A percentile compares a stretch with the other conserved stretches of the same genome.
Evolutionary conservation across 1,140 invertebrate genomes (phyloP).

Genomic region (Eupristina koningsbergeri): DNA sequence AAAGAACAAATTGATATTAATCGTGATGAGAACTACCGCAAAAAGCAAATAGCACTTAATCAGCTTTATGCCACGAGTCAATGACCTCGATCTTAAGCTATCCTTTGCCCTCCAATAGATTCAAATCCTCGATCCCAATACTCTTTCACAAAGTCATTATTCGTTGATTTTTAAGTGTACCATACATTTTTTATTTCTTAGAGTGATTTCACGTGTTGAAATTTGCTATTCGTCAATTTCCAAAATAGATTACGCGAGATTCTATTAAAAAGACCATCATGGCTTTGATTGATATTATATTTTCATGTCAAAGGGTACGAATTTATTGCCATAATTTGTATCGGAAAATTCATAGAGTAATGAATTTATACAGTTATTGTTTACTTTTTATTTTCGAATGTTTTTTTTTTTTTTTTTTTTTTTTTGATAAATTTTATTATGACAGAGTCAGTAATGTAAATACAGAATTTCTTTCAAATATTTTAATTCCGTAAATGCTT

Average conservation of each 20-base stretch:
- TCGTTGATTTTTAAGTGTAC: background rate
- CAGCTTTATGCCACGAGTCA: conserved; percentile 13
- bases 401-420: background rate
- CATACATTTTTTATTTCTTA: background rate
- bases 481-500: background rate
- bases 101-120: conserved; percentile 28
- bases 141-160: conserved; percentile 31
- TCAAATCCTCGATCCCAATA: conserved; percentile 10
- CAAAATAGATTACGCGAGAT: conserved; percentile 20
- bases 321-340: conserved; percentile 12
- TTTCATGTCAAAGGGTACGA: background rate
- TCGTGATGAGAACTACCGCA: background rate
- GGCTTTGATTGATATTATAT: no score
- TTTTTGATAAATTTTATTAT: background rate
- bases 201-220: background rate
- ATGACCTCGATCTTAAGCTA: conserved; percentile 30
- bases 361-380: background rate
- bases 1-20: background rate
- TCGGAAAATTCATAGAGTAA: background rate
- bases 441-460: background rate
- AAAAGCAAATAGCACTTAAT: conserved; percentile 1
- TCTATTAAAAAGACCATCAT: background rate
- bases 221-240: background rate
- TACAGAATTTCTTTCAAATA: background rate
- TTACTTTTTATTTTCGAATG: background rate